Evolutionary conservation across 2,113 vertebrate species (phyloP), one percentile per base, ranked within the genome.

Genomic region (Ciconia maguari): DNA sequence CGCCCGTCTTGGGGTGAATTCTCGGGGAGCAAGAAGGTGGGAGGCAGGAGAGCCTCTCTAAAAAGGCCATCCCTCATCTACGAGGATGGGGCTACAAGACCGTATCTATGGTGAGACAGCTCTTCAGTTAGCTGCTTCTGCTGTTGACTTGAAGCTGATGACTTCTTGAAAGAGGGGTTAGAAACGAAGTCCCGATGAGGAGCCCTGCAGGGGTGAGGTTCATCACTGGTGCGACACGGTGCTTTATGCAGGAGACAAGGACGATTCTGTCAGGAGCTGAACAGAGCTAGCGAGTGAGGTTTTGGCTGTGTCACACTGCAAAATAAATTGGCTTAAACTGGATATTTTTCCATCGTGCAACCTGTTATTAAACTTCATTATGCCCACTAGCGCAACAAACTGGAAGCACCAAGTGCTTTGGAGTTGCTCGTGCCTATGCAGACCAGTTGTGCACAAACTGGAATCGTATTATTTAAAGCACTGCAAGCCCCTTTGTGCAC

Each of bases 171-270:
- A 41, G 51, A 29, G 9, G 14, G 62, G 10, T n/a, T 62, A 26
- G 32, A 62, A 52, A 5, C 15, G 21, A 34, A 44, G 55, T 36
- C 69, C 61, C 11, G 32, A 6, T 19, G 61, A 44, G 26, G 61
- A 69, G 42, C 42, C 9, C 3, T 17, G n/a, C 22, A 20, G 29
- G 49, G 62, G 8, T 1, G 1, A 51, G 30, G 26, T 26, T 49
- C 36, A 2, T 44, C 54, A 1, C 11, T 49, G 54, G 0, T 17
- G 24, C 0, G 2, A 16, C 3, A 0, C 20, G 29, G 24, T 34
- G 32, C 75, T 41, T 69, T n/a, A 16, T 46, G 36, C 38, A n/a
- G 27, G 58, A 71, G 44, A 14, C 52, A 3, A 2, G 29, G 79
- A 27, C 30, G n/a, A 15, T 60, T 52, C 52, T 55, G 27, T 42